These are phyloP conservation scores for Vireo griseus DNA, from an alignment of 2,797 vertebrate genomes.

Conservation along the genomic window DNA sequence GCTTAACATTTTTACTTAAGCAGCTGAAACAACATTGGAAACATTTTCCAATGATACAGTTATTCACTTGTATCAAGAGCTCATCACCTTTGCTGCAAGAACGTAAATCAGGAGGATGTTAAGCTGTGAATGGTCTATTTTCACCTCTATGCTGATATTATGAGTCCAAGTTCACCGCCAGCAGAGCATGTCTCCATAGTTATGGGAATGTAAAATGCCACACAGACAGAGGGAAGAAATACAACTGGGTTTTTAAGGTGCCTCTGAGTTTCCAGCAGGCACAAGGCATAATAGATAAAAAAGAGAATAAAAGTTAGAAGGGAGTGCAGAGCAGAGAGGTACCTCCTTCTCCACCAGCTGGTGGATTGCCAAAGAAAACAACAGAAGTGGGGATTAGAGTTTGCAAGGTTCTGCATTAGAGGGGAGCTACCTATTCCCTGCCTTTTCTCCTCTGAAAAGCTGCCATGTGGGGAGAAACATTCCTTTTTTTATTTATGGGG, in stretches of 20 bases:
- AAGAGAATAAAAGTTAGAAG: constrained; percentile 1
- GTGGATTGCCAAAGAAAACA: constrained; percentile 44
- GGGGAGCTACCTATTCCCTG: background rate
- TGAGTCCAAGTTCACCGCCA: background rate
- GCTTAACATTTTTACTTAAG: constrained; percentile 35
- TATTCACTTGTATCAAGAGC: constrained; percentile 25
- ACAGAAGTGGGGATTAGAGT: background rate
- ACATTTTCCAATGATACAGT: constrained; percentile 21
- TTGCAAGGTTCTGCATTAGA: background rate
- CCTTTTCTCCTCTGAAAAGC: constrained; percentile 42
- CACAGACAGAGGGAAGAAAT: background rate
- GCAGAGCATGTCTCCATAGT: background rate
- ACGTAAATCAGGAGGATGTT: background rate
- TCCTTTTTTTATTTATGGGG: constrained; percentile 59
- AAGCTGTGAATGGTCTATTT: constrained; percentile 13
- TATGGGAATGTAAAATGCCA: accelerated
- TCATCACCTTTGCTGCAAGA: constrained; percentile 21
- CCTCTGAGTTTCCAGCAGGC: constrained; percentile 3
- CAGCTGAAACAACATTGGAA: constrained; percentile 71
- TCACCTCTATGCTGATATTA: background rate
- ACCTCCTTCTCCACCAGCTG: background rate
- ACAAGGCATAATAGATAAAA: background rate
- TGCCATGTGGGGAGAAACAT: constrained; percentile 46
- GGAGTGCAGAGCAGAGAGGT: background rate
- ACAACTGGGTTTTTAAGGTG: background rate